Conservation (phyloP, 2,888 invertebrate genomes). For the Cotesia congregata region DNA sequence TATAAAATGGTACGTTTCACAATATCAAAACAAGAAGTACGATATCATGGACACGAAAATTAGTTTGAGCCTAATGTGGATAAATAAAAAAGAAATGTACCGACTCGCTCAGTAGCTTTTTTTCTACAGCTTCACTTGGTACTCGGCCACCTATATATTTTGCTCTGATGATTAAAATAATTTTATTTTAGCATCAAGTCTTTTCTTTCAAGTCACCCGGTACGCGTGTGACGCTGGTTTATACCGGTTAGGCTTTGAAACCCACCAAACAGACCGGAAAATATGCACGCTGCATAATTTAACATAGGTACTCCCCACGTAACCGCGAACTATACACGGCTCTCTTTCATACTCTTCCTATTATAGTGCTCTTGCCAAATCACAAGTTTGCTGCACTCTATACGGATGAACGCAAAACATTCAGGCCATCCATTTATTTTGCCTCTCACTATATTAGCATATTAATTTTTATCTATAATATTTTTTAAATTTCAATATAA, state of each 20-base stretch:
- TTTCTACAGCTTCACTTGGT: conserved; percentile 34
- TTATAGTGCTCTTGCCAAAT: conserved; percentile 53
- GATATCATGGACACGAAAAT: neutral
- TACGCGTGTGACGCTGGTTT: conserved; percentile 55
- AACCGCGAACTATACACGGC: conserved; percentile 43
- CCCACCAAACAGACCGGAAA: conserved; percentile 70
- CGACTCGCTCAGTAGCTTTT: conserved; percentile 43
- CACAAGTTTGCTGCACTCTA: conserved; percentile 46
- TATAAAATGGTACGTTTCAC: too few relatives aligned
- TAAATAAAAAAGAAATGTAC: conserved; percentile 41
- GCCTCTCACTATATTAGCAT: conserved; percentile 39
- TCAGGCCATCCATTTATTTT: conserved; percentile 53
- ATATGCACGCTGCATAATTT: conserved; percentile 69
- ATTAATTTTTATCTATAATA: neutral
- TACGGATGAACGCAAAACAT: conserved; percentile 53
- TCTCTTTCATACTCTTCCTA: conserved; percentile 46
- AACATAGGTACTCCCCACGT: conserved; percentile 55
- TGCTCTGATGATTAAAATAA: conserved; percentile 51
- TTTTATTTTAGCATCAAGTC: conserved; percentile 52
- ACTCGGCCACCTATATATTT: conserved; percentile 46
- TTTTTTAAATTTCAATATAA: neutral
- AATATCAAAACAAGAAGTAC: neutral
- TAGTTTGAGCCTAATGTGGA: conserved; percentile 19
- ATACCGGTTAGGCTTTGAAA: conserved; percentile 64
- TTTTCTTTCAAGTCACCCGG: conserved; percentile 59